Evolutionary conservation across 2,113 vertebrate genomes (phyloP).

Genomic region (Capra hircus): DNA sequence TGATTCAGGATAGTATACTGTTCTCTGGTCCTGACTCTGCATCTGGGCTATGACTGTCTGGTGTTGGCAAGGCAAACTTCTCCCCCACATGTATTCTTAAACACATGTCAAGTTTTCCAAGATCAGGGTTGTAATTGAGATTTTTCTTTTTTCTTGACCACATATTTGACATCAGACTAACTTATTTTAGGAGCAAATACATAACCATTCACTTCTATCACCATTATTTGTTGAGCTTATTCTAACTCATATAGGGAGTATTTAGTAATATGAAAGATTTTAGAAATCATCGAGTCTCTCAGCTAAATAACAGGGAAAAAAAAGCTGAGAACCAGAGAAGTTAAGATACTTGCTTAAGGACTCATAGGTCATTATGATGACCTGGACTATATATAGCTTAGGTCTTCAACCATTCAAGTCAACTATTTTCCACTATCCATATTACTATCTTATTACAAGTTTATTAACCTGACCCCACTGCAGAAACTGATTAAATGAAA

Average conservation of each 20-base stretch:
- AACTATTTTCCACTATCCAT: background rate
- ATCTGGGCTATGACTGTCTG: background rate
- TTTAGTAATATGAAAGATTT: background rate
- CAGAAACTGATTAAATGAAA: background rate
- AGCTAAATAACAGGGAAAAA: background rate
- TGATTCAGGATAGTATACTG: background rate
- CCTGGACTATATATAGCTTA: background rate
- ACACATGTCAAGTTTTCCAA: background rate
- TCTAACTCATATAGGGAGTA: background rate
- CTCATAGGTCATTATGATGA: background rate
- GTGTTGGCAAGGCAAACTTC: background rate
- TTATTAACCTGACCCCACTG: background rate
- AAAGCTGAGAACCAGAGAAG: background rate
- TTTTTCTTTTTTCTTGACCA: background rate
- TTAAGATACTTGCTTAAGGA: background rate
- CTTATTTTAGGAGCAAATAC: background rate
- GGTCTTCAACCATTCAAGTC: background rate
- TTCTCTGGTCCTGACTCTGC: background rate
- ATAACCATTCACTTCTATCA: background rate
- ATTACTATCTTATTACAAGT: background rate
- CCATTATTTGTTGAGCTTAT: background rate
- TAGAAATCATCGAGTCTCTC: background rate
- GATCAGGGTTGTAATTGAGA: background rate
- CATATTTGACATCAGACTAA: background rate
- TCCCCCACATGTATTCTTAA: background rate